Conservation (phyloP, 2,888 invertebrate species). For the Oxystoma pomonae region DNA sequence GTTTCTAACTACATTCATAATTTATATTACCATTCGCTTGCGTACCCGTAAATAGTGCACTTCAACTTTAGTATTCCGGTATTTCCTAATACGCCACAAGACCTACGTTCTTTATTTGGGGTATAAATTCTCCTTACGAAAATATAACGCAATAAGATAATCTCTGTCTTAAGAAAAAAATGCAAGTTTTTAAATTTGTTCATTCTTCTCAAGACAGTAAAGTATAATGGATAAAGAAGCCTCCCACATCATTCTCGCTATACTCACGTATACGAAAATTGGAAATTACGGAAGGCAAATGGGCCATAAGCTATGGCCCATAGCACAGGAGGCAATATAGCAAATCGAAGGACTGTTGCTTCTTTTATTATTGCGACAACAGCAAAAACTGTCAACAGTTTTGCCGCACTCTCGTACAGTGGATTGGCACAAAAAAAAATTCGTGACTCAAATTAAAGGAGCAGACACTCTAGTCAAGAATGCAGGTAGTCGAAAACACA, state of each 20-base stretch:
- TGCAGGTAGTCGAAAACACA: neutral
- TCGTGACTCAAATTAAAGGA: neutral
- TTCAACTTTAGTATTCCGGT: too few relatives aligned
- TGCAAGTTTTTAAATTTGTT: too few relatives aligned
- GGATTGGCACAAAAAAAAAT: neutral
- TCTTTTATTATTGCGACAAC: constrained; percentile 20
- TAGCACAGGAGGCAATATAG: constrained; percentile 7
- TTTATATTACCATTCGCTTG: too few relatives aligned
- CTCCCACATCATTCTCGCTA: neutral
- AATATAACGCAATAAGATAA: too few relatives aligned
- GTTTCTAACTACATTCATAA: too few relatives aligned
- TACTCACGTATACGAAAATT: neutral
- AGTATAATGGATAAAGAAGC: neutral
- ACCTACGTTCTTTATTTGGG: too few relatives aligned
- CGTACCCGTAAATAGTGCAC: too few relatives aligned
- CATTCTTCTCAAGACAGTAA: neutral
- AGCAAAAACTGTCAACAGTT: constrained; percentile 19
- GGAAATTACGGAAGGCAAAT: neutral
- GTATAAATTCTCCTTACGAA: too few relatives aligned
- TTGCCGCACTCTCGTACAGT: neutral
- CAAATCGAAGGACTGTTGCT: constrained; percentile 17
- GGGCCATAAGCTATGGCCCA: neutral
- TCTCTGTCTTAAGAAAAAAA: too few relatives aligned
- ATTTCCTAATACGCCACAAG: too few relatives aligned
- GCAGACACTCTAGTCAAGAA: neutral